Evolutionary conservation across 1,140 invertebrate species (phyloP).

Genomic region (Pentalonia nigronervosa): DNA sequence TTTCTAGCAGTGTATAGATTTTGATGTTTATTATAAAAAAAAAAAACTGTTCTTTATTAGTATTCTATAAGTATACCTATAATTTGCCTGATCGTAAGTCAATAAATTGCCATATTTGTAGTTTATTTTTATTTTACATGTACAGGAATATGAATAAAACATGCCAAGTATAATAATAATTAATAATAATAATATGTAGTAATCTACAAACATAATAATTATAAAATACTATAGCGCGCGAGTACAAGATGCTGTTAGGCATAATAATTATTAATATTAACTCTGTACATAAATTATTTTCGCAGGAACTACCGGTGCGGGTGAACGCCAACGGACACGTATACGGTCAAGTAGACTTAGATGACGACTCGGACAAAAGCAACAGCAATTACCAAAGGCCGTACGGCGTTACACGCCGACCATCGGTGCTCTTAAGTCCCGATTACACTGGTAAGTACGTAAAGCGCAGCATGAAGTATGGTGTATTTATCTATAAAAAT

Average conservation of each 20-base stretch:
- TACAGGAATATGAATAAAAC: background rate
- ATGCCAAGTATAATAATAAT: background rate
- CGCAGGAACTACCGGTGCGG: conserved; percentile 64
- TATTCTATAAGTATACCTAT: background rate
- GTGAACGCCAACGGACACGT: conserved; percentile 67
- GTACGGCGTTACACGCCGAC: background rate
- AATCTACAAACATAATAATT: background rate
- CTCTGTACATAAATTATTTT: background rate
- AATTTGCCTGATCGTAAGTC: background rate
- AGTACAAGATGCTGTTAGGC: background rate
- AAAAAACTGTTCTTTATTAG: background rate
- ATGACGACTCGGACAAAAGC: conserved; percentile 65
- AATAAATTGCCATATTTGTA: background rate
- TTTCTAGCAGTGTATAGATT: background rate
- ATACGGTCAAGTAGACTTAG: conserved; percentile 68
- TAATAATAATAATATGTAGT: background rate
- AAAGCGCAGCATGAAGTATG: background rate
- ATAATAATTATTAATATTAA: background rate
- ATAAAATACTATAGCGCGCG: too few relatives aligned
- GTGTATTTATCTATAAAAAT: background rate
- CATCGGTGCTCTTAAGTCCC: conserved; percentile 59
- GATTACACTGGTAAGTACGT: conserved; percentile 62
- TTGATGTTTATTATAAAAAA: background rate
- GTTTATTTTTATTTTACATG: background rate
- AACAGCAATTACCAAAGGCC: conserved; percentile 59